Percentiles rank a stretch among this genome's conserved stretches.
Conservation (phyloP, 2,888 invertebrate species). For the Exocentrus adspersus region DNA sequence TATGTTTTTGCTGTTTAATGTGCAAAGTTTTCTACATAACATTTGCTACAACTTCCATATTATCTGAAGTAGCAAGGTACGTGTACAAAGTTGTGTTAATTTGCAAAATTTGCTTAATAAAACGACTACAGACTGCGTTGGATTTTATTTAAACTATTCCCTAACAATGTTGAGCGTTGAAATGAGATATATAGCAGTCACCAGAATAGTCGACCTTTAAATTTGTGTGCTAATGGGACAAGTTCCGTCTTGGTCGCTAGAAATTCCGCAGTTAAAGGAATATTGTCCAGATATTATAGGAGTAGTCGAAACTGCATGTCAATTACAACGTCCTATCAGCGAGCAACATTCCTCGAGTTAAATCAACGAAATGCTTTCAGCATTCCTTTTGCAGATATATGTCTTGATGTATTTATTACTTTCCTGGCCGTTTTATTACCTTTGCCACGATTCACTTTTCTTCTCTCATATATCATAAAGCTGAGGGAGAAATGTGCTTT, state of each 20-base stretch:
- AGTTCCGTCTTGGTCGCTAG: slow-evolving; percentile 39
- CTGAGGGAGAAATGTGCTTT: not conserved
- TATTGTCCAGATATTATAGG: slow-evolving; percentile 48
- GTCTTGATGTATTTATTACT: slow-evolving; percentile 54
- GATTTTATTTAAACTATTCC: slow-evolving; percentile 25
- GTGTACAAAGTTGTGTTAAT: not conserved
- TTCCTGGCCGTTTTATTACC: slow-evolving; percentile 31
- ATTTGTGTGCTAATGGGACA: slow-evolving; percentile 39
- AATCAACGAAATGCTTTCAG: slow-evolving; percentile 56
- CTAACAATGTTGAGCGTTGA: slow-evolving; percentile 21
- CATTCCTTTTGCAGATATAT: slow-evolving; percentile 52
- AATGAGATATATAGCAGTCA: slow-evolving; percentile 2
- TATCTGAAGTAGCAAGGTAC: not conserved
- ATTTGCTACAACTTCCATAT: no score
- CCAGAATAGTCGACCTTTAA: slow-evolving; percentile 23
- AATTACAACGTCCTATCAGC: slow-evolving; percentile 53
- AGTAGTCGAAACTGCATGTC: slow-evolving; percentile 54
- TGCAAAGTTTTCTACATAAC: not conserved
- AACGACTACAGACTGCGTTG: not conserved
- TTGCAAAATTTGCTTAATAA: slow-evolving; percentile 3
- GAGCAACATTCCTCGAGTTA: slow-evolving; percentile 54
- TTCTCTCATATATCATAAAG: slow-evolving; percentile 20
- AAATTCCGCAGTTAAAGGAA: slow-evolving; percentile 45
- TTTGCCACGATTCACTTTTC: slow-evolving; percentile 28
- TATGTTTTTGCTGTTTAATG: no score